Base-by-base conservation (phyloP, 1,140 invertebrate genomes). In the Macrosteles quadrilineatus region DNA sequence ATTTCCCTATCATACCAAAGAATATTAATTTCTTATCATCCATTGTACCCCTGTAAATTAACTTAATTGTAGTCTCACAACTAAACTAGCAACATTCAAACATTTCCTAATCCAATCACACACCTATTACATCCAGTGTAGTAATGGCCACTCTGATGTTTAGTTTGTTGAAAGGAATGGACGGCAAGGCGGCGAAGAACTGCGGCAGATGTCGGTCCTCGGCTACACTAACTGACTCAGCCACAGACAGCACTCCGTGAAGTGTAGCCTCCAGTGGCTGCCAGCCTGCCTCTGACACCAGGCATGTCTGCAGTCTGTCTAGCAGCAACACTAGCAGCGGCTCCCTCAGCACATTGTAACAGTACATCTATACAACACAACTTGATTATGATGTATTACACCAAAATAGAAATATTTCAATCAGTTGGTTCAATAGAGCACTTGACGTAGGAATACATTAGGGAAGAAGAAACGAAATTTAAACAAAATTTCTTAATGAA, bases 221-320 rank as follows among this genome's bases (percentile, higher is more conserved):
- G 25, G 82, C 77, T 43, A 86, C 87, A 19, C 59, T 69, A 19
- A 92, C 86, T 71, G 86, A 88, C 78, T 95, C 93, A 0, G 92
- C 88, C 3, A 96, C 81, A 25, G 94, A 90, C 55, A 86, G 85
- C 77, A 94, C 92, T 43, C 91, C 91, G 82, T 92, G 93, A 72
- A 97, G 85, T 50, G 89, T 88, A 1, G 92, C 89, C 78, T 97
- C 93, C 6, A 92, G 79, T 19, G 86, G 84, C 71, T 88, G 86
- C 85, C 89, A 90, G 45, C 55, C 27, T n/a, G 29, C 23, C 11
- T 27, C 31, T 63, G 53, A 69, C 17, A 21, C 70, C 50, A 68
- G 68, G 12, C 53, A 21, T 43, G 25, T 21, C 31, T 70, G 30
- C 1, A 74, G 21, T 31, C 68, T 57, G 29, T 36, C 36, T 29